Percentiles rank a stretch among this genome's conserved stretches.
These are phyloP conservation scores for Haplotaxodon microlepis DNA, from an alignment of 2,113 vertebrate genomes.

Conservation along the genomic window DNA sequence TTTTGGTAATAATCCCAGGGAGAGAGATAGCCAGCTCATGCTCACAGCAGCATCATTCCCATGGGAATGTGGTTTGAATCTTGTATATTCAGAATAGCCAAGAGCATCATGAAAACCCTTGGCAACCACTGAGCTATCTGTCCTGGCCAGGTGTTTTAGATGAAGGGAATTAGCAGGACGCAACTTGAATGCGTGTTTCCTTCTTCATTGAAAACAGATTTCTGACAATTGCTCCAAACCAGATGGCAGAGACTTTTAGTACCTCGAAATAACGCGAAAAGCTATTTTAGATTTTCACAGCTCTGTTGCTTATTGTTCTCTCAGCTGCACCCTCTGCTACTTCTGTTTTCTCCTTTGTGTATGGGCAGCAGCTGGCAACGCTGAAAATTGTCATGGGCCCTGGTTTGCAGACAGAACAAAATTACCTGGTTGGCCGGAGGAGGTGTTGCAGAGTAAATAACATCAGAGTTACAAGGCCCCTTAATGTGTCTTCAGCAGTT, in stretches of 20 bases:
- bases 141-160: constrained; percentile 19
- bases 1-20: constrained; percentile 50
- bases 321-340: constrained; percentile 20
- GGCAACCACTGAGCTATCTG: constrained; percentile 17
- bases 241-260: constrained; percentile 7
- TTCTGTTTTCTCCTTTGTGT: constrained; percentile 9
- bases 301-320: background rate
- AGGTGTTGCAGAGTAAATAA: background rate
- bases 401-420: constrained; percentile 15
- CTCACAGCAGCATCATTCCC: constrained; percentile 10
- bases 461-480: background rate
- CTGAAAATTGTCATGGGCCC: constrained; percentile 21
- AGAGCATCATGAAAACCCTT: constrained; percentile 33
- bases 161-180: constrained; percentile 32
- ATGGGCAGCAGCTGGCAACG: constrained; percentile 31
- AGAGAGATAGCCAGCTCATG: constrained; percentile 26
- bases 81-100: constrained; percentile 1
- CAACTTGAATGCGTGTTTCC: background rate
- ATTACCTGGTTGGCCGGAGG: constrained; percentile 25
- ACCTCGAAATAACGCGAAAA: background rate
- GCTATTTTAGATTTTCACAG: constrained; percentile 1
- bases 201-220: background rate
- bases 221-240: background rate
- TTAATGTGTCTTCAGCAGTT: constrained; percentile 1
- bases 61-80: background rate